Conservation (phyloP, 2,113 vertebrate species). For the Scortum barcoo region DNA sequence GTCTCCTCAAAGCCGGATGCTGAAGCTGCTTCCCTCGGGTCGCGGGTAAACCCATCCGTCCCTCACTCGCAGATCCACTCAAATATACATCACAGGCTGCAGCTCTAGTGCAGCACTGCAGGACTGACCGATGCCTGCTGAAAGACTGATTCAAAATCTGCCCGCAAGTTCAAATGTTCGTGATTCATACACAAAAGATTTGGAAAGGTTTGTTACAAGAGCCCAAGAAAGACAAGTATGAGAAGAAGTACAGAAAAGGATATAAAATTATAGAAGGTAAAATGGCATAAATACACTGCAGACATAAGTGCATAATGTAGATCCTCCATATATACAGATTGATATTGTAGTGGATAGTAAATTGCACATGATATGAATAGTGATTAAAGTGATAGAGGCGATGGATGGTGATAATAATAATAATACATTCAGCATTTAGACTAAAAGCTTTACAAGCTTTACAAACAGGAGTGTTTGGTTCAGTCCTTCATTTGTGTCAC, state of each 20-base stretch:
- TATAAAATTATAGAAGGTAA: too few relatives aligned
- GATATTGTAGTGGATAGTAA: too few relatives aligned
- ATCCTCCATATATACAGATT: too few relatives aligned
- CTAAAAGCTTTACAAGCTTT: not conserved
- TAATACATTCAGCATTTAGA: not conserved
- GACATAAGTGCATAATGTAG: too few relatives aligned
- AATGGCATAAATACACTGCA: too few relatives aligned
- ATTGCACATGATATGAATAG: too few relatives aligned
- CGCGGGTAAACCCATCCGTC: constrained; percentile 15
- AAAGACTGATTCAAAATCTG: not conserved
- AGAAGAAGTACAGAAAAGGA: too few relatives aligned
- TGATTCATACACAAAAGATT: not conserved
- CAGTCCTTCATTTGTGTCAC: not conserved
- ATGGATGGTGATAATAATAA: too few relatives aligned
- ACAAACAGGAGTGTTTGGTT: not conserved
- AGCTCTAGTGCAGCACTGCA: not conserved
- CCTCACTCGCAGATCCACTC: not conserved
- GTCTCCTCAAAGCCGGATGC: constrained; percentile 34
- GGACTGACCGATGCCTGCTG: not conserved
- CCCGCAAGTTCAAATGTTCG: not conserved
- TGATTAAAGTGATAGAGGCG: too few relatives aligned
- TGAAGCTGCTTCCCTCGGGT: constrained; percentile 14
- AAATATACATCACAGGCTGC: constrained; percentile 1
- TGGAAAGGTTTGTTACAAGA: too few relatives aligned
- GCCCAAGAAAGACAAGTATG: too few relatives aligned